Percentiles rank a stretch among this genome's conserved stretches.
phyloP scores from a whole-genome alignment of 1,140 invertebrate genomes.

The Acarapis woodi region DNA sequence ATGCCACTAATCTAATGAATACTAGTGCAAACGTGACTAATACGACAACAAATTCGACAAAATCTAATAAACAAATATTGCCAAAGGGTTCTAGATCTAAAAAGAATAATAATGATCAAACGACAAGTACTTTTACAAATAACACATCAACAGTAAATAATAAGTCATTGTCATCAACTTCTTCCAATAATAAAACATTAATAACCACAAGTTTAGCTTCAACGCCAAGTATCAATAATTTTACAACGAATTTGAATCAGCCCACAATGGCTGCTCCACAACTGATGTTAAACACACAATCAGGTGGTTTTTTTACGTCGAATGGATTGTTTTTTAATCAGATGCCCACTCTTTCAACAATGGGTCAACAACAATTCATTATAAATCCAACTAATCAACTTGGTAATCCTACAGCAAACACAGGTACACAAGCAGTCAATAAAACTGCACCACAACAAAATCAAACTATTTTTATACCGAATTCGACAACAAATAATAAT shows the following conservation, averaged over 20 bases:
- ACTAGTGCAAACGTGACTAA: neutral
- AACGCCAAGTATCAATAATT: neutral
- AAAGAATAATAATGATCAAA: slow-evolving; percentile 1
- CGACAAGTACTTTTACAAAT: neutral
- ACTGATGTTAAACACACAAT: no score
- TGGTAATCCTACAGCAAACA: neutral
- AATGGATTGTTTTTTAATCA: no score
- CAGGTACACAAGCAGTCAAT: neutral
- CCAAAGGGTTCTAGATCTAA: slow-evolving; percentile 12
- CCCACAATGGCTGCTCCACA: no score
- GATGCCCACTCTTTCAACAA: no score
- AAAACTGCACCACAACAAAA: slow-evolving; percentile 17
- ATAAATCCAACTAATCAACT: no score
- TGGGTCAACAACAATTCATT: no score
- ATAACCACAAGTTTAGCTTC: neutral
- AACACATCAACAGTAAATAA: neutral
- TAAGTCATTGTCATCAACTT: neutral
- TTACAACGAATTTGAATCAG: no score
- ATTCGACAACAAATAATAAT: neutral
- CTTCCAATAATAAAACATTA: no score
- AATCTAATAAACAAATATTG: slow-evolving; percentile 14
- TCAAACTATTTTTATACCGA: slow-evolving; percentile 19
- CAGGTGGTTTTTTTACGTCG: no score
- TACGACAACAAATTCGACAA: neutral
- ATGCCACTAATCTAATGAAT: neutral